phyloP scores from a whole-genome alignment of 2,888 invertebrate species.

The Tanaodytes sp. region DNA sequence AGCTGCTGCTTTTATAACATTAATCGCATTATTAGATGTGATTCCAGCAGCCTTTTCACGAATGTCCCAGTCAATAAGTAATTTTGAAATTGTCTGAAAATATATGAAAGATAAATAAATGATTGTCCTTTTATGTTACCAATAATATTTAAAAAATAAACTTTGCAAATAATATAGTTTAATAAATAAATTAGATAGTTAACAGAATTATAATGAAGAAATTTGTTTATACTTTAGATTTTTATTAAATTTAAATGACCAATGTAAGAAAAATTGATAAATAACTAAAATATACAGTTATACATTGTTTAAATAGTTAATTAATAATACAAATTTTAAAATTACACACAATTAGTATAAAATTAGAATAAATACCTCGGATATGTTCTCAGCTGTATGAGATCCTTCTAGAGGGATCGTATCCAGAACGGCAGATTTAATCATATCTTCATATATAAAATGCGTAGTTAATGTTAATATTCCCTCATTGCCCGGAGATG shows the following conservation, averaged over 20 bases:
- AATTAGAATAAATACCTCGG: conserved; percentile 1
- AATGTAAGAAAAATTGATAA: too few relatives aligned
- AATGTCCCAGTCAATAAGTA: neutral
- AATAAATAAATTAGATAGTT: too few relatives aligned
- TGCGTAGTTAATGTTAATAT: conserved; percentile 19
- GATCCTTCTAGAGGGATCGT: neutral
- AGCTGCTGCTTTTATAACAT: too few relatives aligned
- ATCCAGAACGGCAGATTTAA: neutral
- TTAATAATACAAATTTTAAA: neutral
- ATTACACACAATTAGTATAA: neutral
- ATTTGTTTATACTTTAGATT: too few relatives aligned
- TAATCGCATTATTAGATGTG: conserved; percentile 1
- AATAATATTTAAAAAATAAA: too few relatives aligned
- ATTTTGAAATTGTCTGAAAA: neutral
- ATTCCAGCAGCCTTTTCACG: conserved; percentile 12
- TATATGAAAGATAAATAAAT: neutral
- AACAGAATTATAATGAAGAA: too few relatives aligned
- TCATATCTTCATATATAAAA: neutral
- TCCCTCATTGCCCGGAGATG: conserved; percentile 7
- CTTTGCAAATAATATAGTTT: too few relatives aligned
- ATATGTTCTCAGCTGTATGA: conserved; percentile 1
- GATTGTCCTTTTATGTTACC: too few relatives aligned
- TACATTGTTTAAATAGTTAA: neutral
- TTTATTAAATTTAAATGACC: too few relatives aligned
- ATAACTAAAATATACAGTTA: too few relatives aligned